These are phyloP conservation scores for Tiliacea aurago DNA, from an alignment of 2,888 invertebrate genomes.

Conservation along the genomic window DNA sequence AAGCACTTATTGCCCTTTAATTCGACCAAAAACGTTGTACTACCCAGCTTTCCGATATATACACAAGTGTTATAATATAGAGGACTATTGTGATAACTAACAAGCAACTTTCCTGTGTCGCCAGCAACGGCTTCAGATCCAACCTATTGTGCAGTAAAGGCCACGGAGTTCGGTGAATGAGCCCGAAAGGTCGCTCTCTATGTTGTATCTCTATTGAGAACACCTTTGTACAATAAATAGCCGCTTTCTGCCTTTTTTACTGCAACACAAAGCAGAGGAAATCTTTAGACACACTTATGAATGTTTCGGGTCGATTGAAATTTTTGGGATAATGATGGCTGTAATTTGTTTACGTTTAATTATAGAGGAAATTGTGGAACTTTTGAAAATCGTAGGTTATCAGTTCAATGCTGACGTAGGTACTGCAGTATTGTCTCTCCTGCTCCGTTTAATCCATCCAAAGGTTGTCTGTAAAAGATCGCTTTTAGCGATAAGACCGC, in stretches of 20 bases:
- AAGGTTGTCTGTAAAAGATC: too few relatives aligned
- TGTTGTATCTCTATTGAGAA: slow-evolving; percentile 80
- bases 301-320: slow-evolving; percentile 31
- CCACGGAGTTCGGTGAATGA: slow-evolving; percentile 81
- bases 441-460: too few relatives aligned
- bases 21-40: slow-evolving; percentile 32
- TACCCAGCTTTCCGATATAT: slow-evolving; percentile 25
- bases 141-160: slow-evolving; percentile 82
- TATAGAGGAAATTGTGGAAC: not conserved
- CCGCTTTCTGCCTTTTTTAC: slow-evolving; percentile 71
- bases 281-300: slow-evolving; percentile 56
- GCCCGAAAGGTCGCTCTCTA: slow-evolving; percentile 80
- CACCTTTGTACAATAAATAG: slow-evolving; percentile 77
- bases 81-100: slow-evolving; percentile 66
- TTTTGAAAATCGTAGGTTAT: not conserved
- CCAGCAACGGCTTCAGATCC: slow-evolving; percentile 72
- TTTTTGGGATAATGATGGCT: slow-evolving; percentile 38
- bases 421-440: too few relatives aligned
- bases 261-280: slow-evolving; percentile 61
- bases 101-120: slow-evolving; percentile 72
- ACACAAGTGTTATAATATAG: slow-evolving; percentile 27
- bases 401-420: slow-evolving; percentile 3
- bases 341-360: slow-evolving; percentile 4
- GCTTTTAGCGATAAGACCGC: too few relatives aligned
- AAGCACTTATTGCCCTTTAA: slow-evolving; percentile 21